Percentiles rank a stretch among this genome's conserved stretches.
These are phyloP conservation scores for Catajapyx aquilonaris DNA, from an alignment of 1,140 invertebrate species.

Conservation along the genomic window DNA sequence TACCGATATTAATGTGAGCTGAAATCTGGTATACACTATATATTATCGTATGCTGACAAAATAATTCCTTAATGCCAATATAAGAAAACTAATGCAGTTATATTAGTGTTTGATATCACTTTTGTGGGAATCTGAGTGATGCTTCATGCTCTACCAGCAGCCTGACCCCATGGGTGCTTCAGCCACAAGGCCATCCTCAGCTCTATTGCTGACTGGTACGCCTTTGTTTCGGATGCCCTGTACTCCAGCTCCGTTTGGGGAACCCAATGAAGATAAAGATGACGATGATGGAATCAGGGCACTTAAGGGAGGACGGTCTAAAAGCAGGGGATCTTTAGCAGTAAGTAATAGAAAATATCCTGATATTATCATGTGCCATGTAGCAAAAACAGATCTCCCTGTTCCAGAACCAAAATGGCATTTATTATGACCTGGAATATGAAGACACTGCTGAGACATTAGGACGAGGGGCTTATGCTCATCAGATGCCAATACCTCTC, in stretches of 20 bases:
- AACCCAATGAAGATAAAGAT: neutral
- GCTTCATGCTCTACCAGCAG: slow-evolving; percentile 21
- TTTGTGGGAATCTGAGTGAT: no score
- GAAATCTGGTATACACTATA: neutral
- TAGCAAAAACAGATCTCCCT: no score
- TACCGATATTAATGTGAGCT: slow-evolving; percentile 1
- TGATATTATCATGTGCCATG: no score
- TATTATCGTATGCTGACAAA: neutral
- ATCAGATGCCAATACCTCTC: neutral
- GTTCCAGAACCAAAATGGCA: slow-evolving; percentile 55
- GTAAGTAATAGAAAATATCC: slow-evolving; percentile 1
- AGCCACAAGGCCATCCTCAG: slow-evolving; percentile 52
- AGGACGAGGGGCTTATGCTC: neutral
- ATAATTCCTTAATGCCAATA: slow-evolving; percentile 2
- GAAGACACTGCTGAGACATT: slow-evolving; percentile 24
- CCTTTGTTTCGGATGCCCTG: slow-evolving; percentile 4
- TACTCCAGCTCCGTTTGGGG: neutral
- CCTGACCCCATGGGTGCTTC: slow-evolving; percentile 37
- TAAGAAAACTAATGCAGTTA: slow-evolving; percentile 1
- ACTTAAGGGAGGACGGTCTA: neutral
- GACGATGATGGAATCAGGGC: neutral
- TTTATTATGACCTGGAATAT: slow-evolving; percentile 72
- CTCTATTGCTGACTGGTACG: slow-evolving; percentile 53
- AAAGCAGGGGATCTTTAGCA: neutral
- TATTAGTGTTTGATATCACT: slow-evolving; percentile 4